Conservation (phyloP, 2,113 vertebrate species). For the Eubucco bourcierii region DNA sequence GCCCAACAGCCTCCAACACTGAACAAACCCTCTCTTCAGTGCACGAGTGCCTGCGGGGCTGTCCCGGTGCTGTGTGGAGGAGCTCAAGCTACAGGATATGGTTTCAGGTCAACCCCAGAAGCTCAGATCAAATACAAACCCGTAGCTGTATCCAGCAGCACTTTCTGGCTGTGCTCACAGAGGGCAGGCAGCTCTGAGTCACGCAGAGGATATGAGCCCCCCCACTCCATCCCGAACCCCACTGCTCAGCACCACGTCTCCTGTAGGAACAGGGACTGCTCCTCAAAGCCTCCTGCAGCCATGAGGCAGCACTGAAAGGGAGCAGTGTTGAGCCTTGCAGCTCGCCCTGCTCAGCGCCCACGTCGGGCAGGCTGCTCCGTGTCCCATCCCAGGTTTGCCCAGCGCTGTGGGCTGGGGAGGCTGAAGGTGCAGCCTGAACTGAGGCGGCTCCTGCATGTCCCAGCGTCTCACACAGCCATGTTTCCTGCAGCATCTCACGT, state of each 20-base stretch:
- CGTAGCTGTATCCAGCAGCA: background rate
- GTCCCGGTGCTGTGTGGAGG: background rate
- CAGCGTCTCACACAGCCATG: background rate
- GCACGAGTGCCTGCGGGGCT: background rate
- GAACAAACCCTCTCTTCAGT: background rate
- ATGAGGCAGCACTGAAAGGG: background rate
- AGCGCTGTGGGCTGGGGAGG: background rate
- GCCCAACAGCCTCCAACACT: no score
- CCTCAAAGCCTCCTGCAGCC: rapidly evolving
- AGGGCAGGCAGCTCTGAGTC: background rate
- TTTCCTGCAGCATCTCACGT: background rate
- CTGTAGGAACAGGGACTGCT: background rate
- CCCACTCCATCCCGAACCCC: rapidly evolving
- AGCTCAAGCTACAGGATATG: background rate
- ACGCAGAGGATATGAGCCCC: background rate
- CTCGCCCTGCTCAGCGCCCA: no score
- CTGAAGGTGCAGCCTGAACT: background rate
- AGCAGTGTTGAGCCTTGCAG: background rate
- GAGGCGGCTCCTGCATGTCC: rapidly evolving
- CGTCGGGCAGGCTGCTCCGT: background rate
- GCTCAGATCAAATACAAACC: background rate
- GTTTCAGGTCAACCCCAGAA: background rate
- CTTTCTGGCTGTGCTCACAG: background rate
- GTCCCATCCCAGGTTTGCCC: background rate
- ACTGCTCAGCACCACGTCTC: background rate